Percentiles rank a stretch among this genome's conserved stretches.
Evolutionary conservation across 92 coral and sea anemone species (phyloP).

Genomic region (Galaxea fascicularis): DNA sequence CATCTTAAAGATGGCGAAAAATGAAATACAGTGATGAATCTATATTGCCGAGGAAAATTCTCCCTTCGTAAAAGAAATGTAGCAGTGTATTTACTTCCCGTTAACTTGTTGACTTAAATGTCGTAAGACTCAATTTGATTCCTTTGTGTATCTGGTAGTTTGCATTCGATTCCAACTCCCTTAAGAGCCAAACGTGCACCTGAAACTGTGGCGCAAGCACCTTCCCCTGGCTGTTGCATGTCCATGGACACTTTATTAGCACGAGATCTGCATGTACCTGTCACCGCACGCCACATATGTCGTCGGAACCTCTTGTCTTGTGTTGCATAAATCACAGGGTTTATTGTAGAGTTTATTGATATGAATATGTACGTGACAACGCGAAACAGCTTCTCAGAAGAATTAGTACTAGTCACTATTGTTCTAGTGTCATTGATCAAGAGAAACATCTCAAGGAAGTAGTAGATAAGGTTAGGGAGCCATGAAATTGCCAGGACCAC

Average conservation of each 20-base stretch:
- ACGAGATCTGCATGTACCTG: constrained; percentile 24
- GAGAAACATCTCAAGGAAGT: constrained; percentile 26
- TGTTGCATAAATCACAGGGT: constrained; percentile 67
- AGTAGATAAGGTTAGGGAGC: constrained; percentile 60
- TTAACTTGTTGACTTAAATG: neutral
- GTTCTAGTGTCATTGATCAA: constrained; percentile 20
- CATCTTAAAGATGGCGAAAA: too few relatives aligned
- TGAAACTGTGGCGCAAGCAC: constrained; percentile 27
- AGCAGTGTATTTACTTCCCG: too few relatives aligned
- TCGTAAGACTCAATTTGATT: neutral
- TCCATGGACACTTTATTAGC: neutral
- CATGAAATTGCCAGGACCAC: constrained; percentile 60
- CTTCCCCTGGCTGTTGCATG: neutral
- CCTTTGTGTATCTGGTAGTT: constrained; percentile 1
- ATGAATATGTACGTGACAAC: constrained; percentile 40
- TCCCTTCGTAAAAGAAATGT: too few relatives aligned
- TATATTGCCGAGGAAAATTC: too few relatives aligned
- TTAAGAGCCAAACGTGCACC: neutral
- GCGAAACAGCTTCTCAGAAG: constrained; percentile 40
- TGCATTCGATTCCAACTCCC: constrained; percentile 21
- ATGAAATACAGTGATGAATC: too few relatives aligned
- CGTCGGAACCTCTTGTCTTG: constrained; percentile 61
- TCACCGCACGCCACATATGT: constrained; percentile 46
- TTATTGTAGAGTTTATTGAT: constrained; percentile 56
- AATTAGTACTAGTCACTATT: neutral